These are phyloP conservation scores for Chelidonichthys spinosus DNA, from an alignment of 2,797 vertebrate species.

Conservation along the genomic window DNA sequence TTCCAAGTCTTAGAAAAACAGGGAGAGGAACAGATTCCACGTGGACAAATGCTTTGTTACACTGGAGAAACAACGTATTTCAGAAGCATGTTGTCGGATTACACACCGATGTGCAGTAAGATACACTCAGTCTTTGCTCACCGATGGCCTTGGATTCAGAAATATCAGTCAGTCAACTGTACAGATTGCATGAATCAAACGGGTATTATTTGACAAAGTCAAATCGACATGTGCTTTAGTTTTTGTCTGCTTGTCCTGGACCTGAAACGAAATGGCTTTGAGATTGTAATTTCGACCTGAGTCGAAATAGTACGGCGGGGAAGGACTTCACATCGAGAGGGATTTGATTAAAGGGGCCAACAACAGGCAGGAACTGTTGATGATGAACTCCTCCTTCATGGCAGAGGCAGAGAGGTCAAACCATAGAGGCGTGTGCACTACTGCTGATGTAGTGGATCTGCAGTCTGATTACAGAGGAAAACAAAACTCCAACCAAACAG, in stretches of 20 bases:
- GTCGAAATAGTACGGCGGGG: not conserved
- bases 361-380: not conserved
- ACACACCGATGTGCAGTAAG: not conserved
- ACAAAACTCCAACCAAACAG: slow-evolving; percentile 1
- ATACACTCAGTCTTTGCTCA: not conserved
- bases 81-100: not conserved
- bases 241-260: not conserved
- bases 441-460: not conserved
- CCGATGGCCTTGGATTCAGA: not conserved
- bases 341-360: slow-evolving; percentile 18
- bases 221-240: too few relatives aligned
- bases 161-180: not conserved
- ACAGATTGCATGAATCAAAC: not conserved
- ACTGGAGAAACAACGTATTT: not conserved
- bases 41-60: not conserved
- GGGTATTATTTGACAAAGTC: not conserved
- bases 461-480: not conserved
- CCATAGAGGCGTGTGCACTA: not conserved
- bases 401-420: too few relatives aligned
- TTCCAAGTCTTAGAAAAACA: not conserved
- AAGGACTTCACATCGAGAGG: not conserved
- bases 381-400: slow-evolving; percentile 1
- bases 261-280: not conserved
- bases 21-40: not conserved
- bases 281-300: slow-evolving; percentile 1